Percentiles rank a stretch among this genome's conserved stretches.
Evolutionary conservation across 2,113 vertebrate species (phyloP).

Genomic region (Callopanchax toddi): DNA sequence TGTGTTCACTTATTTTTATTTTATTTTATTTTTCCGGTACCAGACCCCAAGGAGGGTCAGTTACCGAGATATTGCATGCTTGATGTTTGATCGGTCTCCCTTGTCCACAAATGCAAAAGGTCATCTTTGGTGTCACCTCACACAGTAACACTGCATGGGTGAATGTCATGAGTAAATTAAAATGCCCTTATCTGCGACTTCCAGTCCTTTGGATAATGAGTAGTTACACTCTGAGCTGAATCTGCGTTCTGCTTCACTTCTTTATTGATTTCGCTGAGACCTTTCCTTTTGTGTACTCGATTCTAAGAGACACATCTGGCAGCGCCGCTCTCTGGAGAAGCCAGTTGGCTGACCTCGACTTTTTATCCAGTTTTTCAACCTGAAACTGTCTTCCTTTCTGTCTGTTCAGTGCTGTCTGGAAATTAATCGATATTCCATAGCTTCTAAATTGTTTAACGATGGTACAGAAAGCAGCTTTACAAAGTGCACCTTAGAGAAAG

Average conservation of each 20-base stretch:
- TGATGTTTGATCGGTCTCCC: constrained; percentile 47
- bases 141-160: constrained; percentile 47
- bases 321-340: constrained; percentile 39
- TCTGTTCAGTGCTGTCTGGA: constrained; percentile 30
- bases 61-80: constrained; percentile 42
- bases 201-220: constrained; percentile 75
- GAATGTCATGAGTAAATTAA: constrained; percentile 79
- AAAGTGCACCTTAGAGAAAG: neutral
- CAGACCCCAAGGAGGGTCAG: constrained; percentile 17
- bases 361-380: constrained; percentile 44
- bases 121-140: constrained; percentile 67
- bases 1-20: constrained; percentile 35
- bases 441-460: constrained; percentile 17
- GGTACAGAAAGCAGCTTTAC: neutral
- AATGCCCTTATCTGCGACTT: constrained; percentile 75
- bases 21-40: constrained; percentile 15
- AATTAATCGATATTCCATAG: constrained; percentile 28
- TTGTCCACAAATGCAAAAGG: constrained; percentile 73
- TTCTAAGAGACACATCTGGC: constrained; percentile 51
- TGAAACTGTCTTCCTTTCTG: constrained; percentile 10
- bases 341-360: constrained; percentile 45
- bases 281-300: constrained; percentile 52
- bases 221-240: constrained; percentile 68
- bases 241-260: constrained; percentile 67
- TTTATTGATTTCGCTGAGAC: constrained; percentile 72